Percentiles rank a stretch among this genome's conserved stretches.
These are phyloP conservation scores for Saccostrea glomerata DNA, from an alignment of 1,140 invertebrate genomes.

Conservation along the genomic window DNA sequence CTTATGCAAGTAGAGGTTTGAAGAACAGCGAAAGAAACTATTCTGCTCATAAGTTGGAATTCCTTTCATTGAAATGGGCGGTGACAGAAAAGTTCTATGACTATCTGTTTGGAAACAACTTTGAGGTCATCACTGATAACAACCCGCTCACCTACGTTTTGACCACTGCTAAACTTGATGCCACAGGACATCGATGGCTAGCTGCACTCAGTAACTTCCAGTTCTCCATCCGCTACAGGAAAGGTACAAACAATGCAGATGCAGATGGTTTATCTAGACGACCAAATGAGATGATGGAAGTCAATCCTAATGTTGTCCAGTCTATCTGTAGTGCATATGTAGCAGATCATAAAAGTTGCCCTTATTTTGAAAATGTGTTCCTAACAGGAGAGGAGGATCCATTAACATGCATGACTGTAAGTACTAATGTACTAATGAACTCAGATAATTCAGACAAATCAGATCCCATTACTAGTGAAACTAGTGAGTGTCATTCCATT, in stretches of 20 bases:
- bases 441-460: neutral
- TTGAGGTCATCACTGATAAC: too few species aligned
- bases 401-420: neutral
- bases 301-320: neutral
- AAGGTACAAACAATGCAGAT: neutral
- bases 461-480: neutral
- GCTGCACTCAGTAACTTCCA: neutral
- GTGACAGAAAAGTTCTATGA: too few species aligned
- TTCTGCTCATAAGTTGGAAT: slow-evolving; percentile 48
- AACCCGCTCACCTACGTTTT: too few species aligned
- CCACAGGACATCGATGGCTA: slow-evolving; percentile 40
- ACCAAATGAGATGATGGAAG: neutral
- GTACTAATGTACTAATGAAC: neutral
- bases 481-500: neutral
- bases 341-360: neutral
- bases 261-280: neutral
- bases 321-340: neutral
- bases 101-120: too few species aligned
- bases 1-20: slow-evolving; percentile 49
- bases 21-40: slow-evolving; percentile 49
- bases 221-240: neutral
- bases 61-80: too few species aligned
- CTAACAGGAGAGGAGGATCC: neutral
- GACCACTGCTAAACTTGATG: too few species aligned
- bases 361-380: neutral